Conservation (phyloP, 2,113 vertebrate genomes). For the Gracilinanus agilis region DNA sequence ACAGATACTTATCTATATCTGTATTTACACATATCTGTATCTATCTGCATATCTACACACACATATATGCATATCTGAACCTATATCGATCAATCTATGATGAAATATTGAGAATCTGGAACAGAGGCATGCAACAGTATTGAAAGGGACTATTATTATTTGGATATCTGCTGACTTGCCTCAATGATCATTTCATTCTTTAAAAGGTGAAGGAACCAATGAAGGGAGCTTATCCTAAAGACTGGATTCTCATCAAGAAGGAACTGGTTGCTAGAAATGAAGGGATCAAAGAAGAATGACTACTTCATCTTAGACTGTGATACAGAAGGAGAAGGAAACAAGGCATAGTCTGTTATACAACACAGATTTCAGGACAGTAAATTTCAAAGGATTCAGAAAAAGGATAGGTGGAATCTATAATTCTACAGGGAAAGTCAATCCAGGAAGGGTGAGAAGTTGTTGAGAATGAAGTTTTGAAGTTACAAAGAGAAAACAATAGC, state of each 20-base stretch:
- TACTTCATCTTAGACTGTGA: neutral
- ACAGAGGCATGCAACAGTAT: neutral
- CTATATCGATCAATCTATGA: neutral
- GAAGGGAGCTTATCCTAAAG: neutral
- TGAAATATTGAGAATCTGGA: neutral
- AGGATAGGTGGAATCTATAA: neutral
- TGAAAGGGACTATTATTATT: neutral
- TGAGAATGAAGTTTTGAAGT: neutral
- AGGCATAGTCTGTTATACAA: neutral
- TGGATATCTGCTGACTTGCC: neutral
- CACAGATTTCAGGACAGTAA: neutral
- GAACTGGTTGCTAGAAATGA: neutral
- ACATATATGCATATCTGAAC: neutral
- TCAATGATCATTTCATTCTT: neutral
- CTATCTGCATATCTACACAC: neutral
- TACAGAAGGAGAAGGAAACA: neutral
- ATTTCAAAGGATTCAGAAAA: neutral
- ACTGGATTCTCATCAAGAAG: neutral
- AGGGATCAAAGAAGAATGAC: neutral
- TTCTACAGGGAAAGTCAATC: neutral
- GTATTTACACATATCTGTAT: neutral
- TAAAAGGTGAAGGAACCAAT: neutral
- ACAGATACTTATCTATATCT: neutral
- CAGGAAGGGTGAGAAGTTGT: neutral
- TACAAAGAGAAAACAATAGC: neutral